Percentiles rank a stretch among this genome's conserved stretches.
Conservation (phyloP, 2,113 vertebrate species). For the Oceanites oceanicus region DNA sequence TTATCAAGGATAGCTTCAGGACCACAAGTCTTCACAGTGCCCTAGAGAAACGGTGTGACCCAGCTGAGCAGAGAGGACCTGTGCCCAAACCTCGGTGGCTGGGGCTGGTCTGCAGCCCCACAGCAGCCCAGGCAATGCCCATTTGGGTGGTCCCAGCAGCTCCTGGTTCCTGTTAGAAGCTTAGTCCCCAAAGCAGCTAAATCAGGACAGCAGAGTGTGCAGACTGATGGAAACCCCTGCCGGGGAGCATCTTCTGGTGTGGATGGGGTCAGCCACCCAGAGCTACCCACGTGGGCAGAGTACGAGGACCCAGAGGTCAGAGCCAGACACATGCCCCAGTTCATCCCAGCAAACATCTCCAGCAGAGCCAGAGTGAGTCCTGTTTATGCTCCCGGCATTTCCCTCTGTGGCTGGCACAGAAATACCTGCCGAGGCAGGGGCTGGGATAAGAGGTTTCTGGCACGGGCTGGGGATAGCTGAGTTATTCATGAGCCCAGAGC, state of each 20-base stretch:
- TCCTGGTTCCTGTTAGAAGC: not conserved
- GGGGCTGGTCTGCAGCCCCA: not conserved
- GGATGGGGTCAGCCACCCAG: not conserved
- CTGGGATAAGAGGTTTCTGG: not conserved
- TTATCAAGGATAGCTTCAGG: not conserved
- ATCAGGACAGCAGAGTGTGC: not conserved
- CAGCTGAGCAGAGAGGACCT: not conserved
- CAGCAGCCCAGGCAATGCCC: not conserved
- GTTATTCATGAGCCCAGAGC: not conserved
- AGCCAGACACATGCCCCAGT: not conserved
- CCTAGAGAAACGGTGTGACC: not conserved
- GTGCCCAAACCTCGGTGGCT: not conserved
- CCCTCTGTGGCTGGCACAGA: not conserved
- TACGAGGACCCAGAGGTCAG: not conserved
- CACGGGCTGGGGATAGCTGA: not conserved
- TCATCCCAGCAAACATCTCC: not conserved
- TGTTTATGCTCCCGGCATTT: not conserved
- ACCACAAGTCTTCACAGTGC: not conserved
- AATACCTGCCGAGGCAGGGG: not conserved
- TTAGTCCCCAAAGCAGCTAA: not conserved
- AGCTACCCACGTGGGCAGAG: not conserved
- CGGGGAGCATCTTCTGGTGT: accelerated
- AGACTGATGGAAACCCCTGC: too few species aligned
- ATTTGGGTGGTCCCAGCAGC: not conserved
- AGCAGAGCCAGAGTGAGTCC: not conserved